phyloP scores from a whole-genome alignment of 2,888 invertebrate species.

The Acholoe squamosa region DNA sequence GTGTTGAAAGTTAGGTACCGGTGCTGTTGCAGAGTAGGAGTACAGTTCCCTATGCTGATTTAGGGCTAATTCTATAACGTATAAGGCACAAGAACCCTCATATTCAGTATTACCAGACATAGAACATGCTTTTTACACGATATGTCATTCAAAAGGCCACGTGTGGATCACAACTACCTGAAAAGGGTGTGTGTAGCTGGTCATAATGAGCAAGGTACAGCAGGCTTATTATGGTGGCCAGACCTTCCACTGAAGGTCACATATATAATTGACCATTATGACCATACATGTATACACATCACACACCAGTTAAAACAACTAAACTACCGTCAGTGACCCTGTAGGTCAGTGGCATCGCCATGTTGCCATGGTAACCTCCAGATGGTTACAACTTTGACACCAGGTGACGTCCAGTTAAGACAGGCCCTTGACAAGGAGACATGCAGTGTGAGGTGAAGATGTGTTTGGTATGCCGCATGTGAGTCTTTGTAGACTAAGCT shows the following conservation, averaged over 20 bases:
- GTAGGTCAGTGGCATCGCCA: neutral
- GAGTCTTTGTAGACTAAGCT: too few species aligned
- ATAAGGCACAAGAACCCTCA: too few species aligned
- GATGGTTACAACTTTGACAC: neutral
- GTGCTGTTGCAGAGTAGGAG: too few species aligned
- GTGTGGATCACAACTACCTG: too few species aligned
- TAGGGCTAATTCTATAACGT: too few species aligned
- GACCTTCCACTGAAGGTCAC: neutral
- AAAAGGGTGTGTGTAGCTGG: too few species aligned
- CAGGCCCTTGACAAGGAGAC: neutral
- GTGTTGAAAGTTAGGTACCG: too few species aligned
- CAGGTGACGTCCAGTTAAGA: neutral
- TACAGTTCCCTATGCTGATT: too few species aligned
- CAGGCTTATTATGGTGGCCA: neutral
- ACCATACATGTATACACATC: neutral
- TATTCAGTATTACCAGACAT: too few species aligned
- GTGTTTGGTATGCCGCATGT: neutral
- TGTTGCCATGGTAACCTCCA: conserved; percentile 16
- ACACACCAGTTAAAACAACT: neutral
- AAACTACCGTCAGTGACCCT: neutral
- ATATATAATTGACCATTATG: neutral
- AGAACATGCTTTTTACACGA: too few species aligned
- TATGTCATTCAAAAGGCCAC: too few species aligned
- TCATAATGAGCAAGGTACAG: neutral
- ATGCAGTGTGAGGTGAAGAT: neutral